These are phyloP conservation scores for Eclectus roratus DNA, from an alignment of 2,113 vertebrate species.

Conservation along the genomic window DNA sequence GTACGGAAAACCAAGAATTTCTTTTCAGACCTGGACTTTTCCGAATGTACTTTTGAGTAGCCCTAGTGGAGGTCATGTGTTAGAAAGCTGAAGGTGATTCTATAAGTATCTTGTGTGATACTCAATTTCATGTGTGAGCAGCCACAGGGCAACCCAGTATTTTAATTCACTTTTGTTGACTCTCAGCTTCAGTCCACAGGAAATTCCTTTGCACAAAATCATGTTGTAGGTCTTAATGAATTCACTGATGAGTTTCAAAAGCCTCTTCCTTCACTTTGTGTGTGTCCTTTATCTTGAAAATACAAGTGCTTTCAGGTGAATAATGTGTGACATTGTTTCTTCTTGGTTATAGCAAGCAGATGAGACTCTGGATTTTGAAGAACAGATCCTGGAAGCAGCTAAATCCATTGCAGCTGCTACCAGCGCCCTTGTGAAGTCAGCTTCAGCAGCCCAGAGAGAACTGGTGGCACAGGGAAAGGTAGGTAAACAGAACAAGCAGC, in stretches of 20 bases:
- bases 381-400: conserved; percentile 97
- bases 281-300: not conserved
- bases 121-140: not conserved
- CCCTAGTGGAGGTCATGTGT: not conserved
- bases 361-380: conserved; percentile 97
- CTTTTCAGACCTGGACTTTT: not conserved
- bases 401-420: conserved; percentile 98
- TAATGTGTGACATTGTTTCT: conserved; percentile 38
- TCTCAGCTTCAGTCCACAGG: not conserved
- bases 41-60: not conserved
- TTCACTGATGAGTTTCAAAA: not conserved
- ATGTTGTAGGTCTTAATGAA: not conserved
- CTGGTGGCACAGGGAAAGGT: conserved; percentile 99
- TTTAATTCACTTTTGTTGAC: not conserved
- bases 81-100: not conserved
- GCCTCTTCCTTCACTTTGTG: not conserved
- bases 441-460: conserved; percentile 95
- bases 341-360: conserved; percentile 92
- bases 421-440: conserved; percentile 96
- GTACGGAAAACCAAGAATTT: not conserved
- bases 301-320: not conserved
- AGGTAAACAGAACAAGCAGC: conserved; percentile 17
- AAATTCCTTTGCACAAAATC: not conserved
- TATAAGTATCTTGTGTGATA: not conserved
- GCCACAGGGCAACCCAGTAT: not conserved